Base-by-base conservation (phyloP, 2,113 vertebrate genomes). In the Semicossyphus pulcher region DNA sequence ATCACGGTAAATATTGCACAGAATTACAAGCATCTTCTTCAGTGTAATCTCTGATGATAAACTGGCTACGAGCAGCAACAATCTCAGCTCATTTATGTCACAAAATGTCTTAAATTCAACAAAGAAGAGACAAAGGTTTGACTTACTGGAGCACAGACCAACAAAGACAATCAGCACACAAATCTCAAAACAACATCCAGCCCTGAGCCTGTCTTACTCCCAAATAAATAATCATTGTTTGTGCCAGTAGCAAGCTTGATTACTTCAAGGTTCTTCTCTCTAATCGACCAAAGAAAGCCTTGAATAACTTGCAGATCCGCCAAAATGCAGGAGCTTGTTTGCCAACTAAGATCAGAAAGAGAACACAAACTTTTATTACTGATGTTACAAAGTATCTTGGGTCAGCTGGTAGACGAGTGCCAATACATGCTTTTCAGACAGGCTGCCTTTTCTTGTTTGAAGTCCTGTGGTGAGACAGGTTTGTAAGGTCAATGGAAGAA, bases 291-390 rank as follows among this genome's bases (percentile, higher is more conserved):
- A 53, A 34, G 23, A 64, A 28, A 54, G 12, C 23, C 39, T 12
- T 18, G 23, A 10, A 29, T 36, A 68, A 76, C 51, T 44, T 63
- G 54, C 44, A 72, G 37, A 62, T 56, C 45, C 68, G 54, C 54
- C 60, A 56, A 31, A 56, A 60, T 11, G 9, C 56, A 53, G n/a
- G 34, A 32, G 12, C 54, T 44, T 21, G 29, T 58, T 64, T 48
- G 16, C 16, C 26, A 44, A 36, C 26, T 6, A 36, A 58, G 12
- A 57, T 37, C 51, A 57, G 21, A 34, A 20, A 44, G 36, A 36
- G 5, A 32, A 34, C 14, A 49, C 41, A 49, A 32, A 53, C 12
- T 29, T n/a, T 37, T 5, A n/a, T 12, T 34, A 16, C 73, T 20
- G 10, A 9, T 11, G 25, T 21, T 32, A 18, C 11, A 49, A 31